Evolutionary conservation across 2,113 vertebrate genomes (phyloP), one percentile per base, ranked within the genome.

Genomic region (Cololabis saira): DNA sequence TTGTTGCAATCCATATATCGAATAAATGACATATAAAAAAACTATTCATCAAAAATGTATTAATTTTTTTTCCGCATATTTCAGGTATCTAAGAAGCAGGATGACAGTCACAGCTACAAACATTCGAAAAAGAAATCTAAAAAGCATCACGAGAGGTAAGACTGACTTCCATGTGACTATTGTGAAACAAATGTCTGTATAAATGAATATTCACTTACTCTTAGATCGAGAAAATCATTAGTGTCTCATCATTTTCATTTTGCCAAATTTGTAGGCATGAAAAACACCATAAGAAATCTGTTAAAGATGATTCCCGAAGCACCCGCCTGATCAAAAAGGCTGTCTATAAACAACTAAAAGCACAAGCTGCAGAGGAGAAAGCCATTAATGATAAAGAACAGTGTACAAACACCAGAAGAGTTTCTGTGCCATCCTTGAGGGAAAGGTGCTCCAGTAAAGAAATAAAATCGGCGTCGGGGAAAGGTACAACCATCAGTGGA

Each of bases 281-380:
- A 47, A 43, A 33, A 15, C 61, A 80, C 41, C 40, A 15, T 4
- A 48, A 62, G 14, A 62, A 45, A 9, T 14, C 12, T 0, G 5
- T 54, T 42, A 64, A 80, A 50, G 59, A 83, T 19, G 61, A 37
- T 33, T 56, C 60, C 50, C 59, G 56, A 37, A 74, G 64, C 40
- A 24, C 18, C 8, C 80, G 47, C 13, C 64, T 49, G 4, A 71
- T 80, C 45, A 90, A 84, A 86, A 85, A 76, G 21, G 53, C 88
- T 21, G 50, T 71, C 17, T 84, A 80, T 67, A 86, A 33, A 57
- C 22, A 27, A 48, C 0, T 17, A 57, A 74, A 68, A 76, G 22
- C 48, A 17, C 15, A 57, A 55, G 30, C 62, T 67, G 51, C 48
- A 59, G 42, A 74, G 53, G 58, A 64, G 54, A 85, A 65, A 50